Evolutionary conservation across 2,888 invertebrate genomes (phyloP).

Genomic region (Aricia artaxerxes): DNA sequence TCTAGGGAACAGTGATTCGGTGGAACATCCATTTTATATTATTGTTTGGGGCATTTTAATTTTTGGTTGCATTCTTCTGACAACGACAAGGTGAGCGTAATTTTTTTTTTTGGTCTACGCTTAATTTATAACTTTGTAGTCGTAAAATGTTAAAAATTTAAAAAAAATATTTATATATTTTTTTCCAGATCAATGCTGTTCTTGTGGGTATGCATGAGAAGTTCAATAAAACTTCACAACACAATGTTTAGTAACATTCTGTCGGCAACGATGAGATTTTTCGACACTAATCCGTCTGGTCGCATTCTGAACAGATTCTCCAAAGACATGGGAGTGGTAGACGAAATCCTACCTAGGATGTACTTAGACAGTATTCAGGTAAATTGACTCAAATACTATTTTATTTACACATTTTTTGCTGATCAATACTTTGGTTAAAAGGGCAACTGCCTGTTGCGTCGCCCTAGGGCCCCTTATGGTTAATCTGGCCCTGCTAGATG

Average conservation of each 20-base stretch:
- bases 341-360: conserved; percentile 85
- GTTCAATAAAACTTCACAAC: conserved; percentile 88
- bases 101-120: neutral
- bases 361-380: conserved; percentile 84
- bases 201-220: conserved; percentile 86
- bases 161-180: no score
- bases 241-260: conserved; percentile 88
- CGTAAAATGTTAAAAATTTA: no score
- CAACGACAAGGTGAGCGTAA: conserved; percentile 68
- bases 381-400: conserved; percentile 25
- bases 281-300: conserved; percentile 91
- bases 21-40: conserved; percentile 67
- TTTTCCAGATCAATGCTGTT: conserved; percentile 83
- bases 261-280: conserved; percentile 89
- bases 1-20: conserved; percentile 47
- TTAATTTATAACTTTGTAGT: neutral
- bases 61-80: conserved; percentile 79
- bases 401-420: neutral
- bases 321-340: conserved; percentile 90
- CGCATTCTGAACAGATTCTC: conserved; percentile 91
- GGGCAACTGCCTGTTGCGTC: neutral
- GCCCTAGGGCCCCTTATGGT: conserved; percentile 1
- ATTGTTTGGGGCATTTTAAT: conserved; percentile 82
- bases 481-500: neutral
- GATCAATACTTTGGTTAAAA: neutral